Percentiles rank a stretch among this genome's conserved stretches.
phyloP scores from a whole-genome alignment of 1,140 invertebrate species.

The Pemphigus obesinymphae region DNA sequence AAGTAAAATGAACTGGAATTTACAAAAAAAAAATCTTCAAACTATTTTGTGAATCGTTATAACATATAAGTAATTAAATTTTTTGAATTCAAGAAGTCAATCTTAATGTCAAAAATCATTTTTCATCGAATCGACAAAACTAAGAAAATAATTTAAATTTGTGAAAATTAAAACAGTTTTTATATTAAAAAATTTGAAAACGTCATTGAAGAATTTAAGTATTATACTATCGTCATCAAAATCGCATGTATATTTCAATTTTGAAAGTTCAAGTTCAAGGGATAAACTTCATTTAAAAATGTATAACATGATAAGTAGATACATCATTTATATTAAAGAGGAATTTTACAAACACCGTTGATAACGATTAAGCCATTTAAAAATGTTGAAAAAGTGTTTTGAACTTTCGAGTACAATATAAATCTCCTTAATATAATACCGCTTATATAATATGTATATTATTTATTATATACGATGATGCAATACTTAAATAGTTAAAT shows the following conservation, averaged over 20 bases:
- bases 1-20: too few relatives aligned
- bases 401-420: too few relatives aligned
- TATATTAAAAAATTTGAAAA: neutral
- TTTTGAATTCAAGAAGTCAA: neutral
- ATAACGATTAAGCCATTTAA: too few relatives aligned
- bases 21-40: neutral
- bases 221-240: neutral
- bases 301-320: too few relatives aligned
- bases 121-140: neutral
- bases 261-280: neutral
- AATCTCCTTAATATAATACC: too few relatives aligned
- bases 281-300: neutral
- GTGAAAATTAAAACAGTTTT: neutral
- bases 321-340: too few relatives aligned
- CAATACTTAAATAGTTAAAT: too few relatives aligned
- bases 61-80: neutral
- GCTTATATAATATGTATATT: too few relatives aligned
- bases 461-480: too few relatives aligned
- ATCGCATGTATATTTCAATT: neutral
- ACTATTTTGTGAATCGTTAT: neutral
- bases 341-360: too few relatives aligned
- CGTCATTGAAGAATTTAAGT: neutral
- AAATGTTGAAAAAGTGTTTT: too few relatives aligned
- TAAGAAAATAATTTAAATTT: neutral
- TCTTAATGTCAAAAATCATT: neutral